A percentile compares a stretch with the other conserved stretches of the same genome.
phyloP scores from a whole-genome alignment of 2,888 invertebrate species.

The Coecobrya sp. region DNA sequence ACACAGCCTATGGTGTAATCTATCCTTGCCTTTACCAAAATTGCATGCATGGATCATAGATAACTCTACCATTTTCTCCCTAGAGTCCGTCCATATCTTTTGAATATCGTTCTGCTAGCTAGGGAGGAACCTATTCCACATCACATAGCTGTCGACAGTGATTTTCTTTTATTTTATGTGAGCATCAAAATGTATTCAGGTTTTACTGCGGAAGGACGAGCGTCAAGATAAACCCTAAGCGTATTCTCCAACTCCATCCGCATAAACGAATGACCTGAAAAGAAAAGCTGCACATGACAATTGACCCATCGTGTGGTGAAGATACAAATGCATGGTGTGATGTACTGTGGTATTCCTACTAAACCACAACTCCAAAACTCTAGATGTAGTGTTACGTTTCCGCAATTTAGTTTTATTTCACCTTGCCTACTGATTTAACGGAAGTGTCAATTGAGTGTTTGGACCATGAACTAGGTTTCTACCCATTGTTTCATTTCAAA shows the following conservation, averaged over 20 bases:
- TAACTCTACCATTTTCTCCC: background rate
- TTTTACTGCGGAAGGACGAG: slow-evolving; percentile 42
- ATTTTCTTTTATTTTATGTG: slow-evolving; percentile 64
- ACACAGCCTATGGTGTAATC: background rate
- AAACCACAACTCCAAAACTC: background rate
- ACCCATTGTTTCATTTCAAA: no score
- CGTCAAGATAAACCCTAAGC: background rate
- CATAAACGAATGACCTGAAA: slow-evolving; percentile 43
- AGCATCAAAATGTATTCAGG: slow-evolving; percentile 52
- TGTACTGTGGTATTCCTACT: background rate
- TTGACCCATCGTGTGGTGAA: slow-evolving; percentile 44
- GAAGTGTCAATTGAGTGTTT: no score
- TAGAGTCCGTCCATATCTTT: slow-evolving; percentile 16
- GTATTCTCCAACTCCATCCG: no score
- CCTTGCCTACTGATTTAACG: no score
- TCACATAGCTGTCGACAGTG: slow-evolving; percentile 39
- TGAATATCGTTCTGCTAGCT: background rate
- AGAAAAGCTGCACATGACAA: background rate
- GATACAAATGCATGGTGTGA: background rate
- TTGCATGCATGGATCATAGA: background rate
- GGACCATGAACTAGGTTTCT: no score
- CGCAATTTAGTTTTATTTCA: no score
- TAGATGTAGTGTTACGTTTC: no score
- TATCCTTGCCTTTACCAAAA: background rate
- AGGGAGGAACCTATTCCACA: background rate